phyloP scores from a whole-genome alignment of 2,113 vertebrate species.

The Sceloporus tristichus region DNA sequence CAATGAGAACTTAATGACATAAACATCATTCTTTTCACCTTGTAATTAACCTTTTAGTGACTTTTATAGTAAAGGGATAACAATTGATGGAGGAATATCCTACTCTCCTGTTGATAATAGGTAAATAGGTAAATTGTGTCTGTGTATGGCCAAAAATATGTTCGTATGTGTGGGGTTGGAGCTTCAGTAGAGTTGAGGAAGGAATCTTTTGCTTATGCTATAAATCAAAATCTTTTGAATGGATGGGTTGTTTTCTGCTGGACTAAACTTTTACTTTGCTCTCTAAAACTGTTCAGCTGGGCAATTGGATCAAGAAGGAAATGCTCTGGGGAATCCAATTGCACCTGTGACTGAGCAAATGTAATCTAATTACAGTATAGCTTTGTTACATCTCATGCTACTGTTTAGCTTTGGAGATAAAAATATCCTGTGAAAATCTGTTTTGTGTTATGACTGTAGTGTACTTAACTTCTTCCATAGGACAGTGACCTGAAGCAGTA shows the following conservation, averaged over 20 bases:
- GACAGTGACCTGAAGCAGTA: constrained; percentile 99
- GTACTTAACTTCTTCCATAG: constrained; percentile 68
- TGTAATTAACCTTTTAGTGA: too few species aligned
- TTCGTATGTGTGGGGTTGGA: not conserved
- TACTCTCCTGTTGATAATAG: too few species aligned
- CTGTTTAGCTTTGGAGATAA: constrained; percentile 8
- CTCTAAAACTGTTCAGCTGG: not conserved
- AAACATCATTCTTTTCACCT: too few species aligned
- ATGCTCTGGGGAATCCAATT: constrained; percentile 6
- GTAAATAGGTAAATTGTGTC: not conserved
- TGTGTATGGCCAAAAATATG: too few species aligned
- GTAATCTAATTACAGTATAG: not conserved
- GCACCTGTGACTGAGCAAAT: constrained; percentile 24
- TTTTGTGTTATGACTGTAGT: not conserved
- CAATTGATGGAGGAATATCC: not conserved
- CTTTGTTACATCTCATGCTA: not conserved
- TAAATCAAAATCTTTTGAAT: not conserved
- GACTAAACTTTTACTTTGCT: not conserved
- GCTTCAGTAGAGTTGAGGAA: not conserved
- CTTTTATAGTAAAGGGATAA: not conserved
- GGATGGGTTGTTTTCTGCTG: too few species aligned
- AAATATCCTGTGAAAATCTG: not conserved
- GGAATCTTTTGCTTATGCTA: not conserved
- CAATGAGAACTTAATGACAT: too few species aligned
- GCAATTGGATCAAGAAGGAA: not conserved